phyloP scores from a whole-genome alignment of 2,888 invertebrate species.

The Agrenia bidenticulata region DNA sequence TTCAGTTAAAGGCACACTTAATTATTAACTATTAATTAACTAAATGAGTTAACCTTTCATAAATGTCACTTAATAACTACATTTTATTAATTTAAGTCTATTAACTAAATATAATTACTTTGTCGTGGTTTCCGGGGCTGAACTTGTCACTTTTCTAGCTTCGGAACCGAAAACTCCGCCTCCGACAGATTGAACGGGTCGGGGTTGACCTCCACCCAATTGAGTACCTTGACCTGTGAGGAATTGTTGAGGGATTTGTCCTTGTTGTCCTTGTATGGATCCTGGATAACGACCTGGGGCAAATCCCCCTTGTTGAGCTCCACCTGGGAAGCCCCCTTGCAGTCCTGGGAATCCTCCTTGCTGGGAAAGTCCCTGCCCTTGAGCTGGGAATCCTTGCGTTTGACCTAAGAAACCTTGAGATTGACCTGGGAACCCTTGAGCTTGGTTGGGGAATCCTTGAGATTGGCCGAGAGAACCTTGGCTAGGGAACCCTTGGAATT shows the following conservation, averaged over 20 bases:
- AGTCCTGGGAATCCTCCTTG: constrained; percentile 3
- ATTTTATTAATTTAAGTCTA: too few relatives aligned
- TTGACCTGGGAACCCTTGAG: constrained; percentile 16
- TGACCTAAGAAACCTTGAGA: constrained; percentile 15
- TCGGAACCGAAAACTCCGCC: constrained; percentile 1
- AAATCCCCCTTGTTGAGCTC: constrained; percentile 7
- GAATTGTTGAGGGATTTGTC: constrained; percentile 29
- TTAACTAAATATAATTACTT: too few relatives aligned
- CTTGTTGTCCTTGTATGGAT: constrained; percentile 18
- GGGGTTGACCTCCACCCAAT: constrained; percentile 10
- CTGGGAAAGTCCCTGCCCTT: constrained; percentile 10
- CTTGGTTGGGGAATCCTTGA: constrained; percentile 19
- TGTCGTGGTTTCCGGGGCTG: too few relatives aligned
- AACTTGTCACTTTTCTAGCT: neutral
- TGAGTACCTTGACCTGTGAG: neutral
- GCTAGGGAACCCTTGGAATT: constrained; percentile 15
- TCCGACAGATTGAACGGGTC: constrained; percentile 6
- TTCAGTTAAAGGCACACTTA: too few relatives aligned
- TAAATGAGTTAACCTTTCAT: too few relatives aligned
- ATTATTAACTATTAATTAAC: too few relatives aligned
- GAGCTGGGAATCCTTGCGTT: constrained; percentile 14
- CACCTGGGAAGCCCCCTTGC: constrained; percentile 12
- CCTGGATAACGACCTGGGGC: constrained; percentile 23
- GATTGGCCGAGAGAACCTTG: constrained; percentile 9
- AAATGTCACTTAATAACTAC: too few relatives aligned